Base-by-base conservation (phyloP, 2,113 vertebrate genomes). In the Lampris incognitus region DNA sequence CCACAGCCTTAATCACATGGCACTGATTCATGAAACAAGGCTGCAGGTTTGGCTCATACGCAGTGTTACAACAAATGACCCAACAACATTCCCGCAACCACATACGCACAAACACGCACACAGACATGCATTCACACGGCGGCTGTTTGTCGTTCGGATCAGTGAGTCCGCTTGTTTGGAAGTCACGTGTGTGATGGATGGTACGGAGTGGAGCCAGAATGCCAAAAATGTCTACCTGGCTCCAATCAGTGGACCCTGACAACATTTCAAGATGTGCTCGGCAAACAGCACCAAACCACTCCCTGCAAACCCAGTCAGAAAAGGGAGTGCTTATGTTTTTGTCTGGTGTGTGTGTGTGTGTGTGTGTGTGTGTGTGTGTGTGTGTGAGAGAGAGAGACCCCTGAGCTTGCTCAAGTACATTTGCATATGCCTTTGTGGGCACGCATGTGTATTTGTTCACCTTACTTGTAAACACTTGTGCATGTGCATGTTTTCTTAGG, bases 191-290 rank as follows among this genome's bases (percentile, higher is more conserved):
- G 0, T 63, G 58, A 69, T 58, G 71, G 48, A 57, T 85, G 85
- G 79, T 76, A 46, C 54, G 9, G 62, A 85, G 55, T 2, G 11
- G 6, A 66, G 74, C 38, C 62, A 69, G 87, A 85, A 89, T 82
- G 77, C 62, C 82, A 85, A 59, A 73, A 69, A 85, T 85, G 55
- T 78, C 69, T 72, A 78, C 84, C 83, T 82, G 77, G 79, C 77
- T 79, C 74, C 50, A 65, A 63, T 81, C 83, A 72, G 46, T 24
- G 37, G 79, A 78, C 56, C 66, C 62, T 82, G 69, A 72, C 76
- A 44, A 71, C 6, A 59, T 58, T 74, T 76, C 71, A 76, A 76
- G 62, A 72, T 77, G 72, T 80, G 73, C 56, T n/a, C 3, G 50
- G 41, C 9, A 60, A 72, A 50, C 71, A 40, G 63, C 51, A 62